phyloP scores from a whole-genome alignment of 2,888 invertebrate species.

The Acronicta leporina region DNA sequence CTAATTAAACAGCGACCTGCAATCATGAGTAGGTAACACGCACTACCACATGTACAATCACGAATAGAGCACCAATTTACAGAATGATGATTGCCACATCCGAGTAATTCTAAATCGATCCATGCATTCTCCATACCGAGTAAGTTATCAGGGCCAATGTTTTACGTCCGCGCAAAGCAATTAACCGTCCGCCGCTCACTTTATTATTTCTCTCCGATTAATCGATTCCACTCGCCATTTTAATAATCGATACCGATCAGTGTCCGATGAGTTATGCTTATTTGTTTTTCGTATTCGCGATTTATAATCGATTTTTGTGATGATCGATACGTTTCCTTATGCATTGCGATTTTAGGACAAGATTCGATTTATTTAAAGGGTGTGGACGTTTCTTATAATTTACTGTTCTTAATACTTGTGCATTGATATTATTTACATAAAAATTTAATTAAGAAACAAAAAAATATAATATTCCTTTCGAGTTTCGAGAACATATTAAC shows the following conservation, averaged over 20 bases:
- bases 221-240: conserved; percentile 81
- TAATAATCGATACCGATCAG: conserved; percentile 84
- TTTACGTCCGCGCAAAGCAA: conserved; percentile 81
- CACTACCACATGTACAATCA: conserved; percentile 23
- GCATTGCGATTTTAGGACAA: conserved; percentile 52
- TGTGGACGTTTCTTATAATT: conserved; percentile 43
- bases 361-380: conserved; percentile 63
- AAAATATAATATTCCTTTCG: conserved; percentile 29
- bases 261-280: conserved; percentile 80
- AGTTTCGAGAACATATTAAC: conserved; percentile 5
- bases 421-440: conserved; percentile 29
- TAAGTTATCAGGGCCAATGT: conserved; percentile 76
- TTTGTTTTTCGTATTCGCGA: conserved; percentile 78
- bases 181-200: conserved; percentile 77
- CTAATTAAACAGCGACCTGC: conserved; percentile 12
- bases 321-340: conserved; percentile 57
- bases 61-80: conserved; percentile 30
- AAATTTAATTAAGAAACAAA: conserved; percentile 28
- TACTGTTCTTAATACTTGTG: conserved; percentile 40
- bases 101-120: conserved; percentile 52
- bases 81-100: conserved; percentile 47
- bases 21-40: conserved; percentile 20
- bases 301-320: conserved; percentile 62
- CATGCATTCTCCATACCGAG: conserved; percentile 58
- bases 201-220: conserved; percentile 81